Evolutionary conservation across 2,797 vertebrate species (phyloP).

Genomic region (Avahi laniger): DNA sequence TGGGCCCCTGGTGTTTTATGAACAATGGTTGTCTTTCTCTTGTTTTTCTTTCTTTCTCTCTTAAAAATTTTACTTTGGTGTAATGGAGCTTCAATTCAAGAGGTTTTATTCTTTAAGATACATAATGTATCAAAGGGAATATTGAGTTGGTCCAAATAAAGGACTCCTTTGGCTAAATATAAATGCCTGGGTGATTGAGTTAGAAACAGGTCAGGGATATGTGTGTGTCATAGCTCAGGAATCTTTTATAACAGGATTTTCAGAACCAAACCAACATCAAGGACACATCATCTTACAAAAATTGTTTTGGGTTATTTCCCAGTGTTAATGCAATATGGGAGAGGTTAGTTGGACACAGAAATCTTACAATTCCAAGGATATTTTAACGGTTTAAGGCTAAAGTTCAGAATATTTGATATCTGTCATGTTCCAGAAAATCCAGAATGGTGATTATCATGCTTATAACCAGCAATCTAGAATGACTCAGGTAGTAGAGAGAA

Average conservation of each 20-base stretch:
- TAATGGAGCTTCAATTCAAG: neutral
- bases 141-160: constrained; percentile 51
- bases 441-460: constrained; percentile 13
- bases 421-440: constrained; percentile 25
- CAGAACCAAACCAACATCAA: constrained; percentile 63
- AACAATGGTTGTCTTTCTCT: neutral
- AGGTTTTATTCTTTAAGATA: constrained; percentile 49
- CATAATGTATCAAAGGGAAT: constrained; percentile 23
- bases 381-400: constrained; percentile 47
- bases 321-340: constrained; percentile 75
- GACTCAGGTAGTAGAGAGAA: constrained; percentile 57
- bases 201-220: constrained; percentile 46
- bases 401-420: constrained; percentile 62
- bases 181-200: neutral
- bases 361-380: constrained; percentile 68
- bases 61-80: neutral
- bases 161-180: constrained; percentile 59
- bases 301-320: constrained; percentile 75
- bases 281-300: constrained; percentile 74
- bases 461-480: neutral
- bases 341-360: constrained; percentile 69
- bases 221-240: constrained; percentile 66
- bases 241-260: constrained; percentile 69
- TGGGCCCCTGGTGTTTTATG: neutral
- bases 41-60: neutral